Evolutionary conservation across 2,113 vertebrate species (phyloP).

Genomic region (Drymodes brunneopygia): DNA sequence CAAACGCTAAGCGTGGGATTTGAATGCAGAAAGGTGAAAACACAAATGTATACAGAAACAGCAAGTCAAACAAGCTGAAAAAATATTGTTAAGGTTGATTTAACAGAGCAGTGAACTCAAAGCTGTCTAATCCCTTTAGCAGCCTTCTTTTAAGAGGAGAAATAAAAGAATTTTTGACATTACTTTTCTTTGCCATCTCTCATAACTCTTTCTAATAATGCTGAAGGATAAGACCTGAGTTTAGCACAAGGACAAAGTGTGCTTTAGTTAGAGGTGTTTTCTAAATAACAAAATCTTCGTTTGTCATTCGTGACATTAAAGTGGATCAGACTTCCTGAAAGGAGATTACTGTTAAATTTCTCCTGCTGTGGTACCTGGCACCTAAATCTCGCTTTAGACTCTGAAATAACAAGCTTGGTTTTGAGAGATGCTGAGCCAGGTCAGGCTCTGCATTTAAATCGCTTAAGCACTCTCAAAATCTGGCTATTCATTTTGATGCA

Average conservation of each 20-base stretch:
- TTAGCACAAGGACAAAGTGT: neutral
- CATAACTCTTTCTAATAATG: neutral
- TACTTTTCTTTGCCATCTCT: neutral
- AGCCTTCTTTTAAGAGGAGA: neutral
- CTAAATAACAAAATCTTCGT: neutral
- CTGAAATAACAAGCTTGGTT: conserved; percentile 37
- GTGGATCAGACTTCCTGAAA: neutral
- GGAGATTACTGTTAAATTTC: conserved; percentile 41
- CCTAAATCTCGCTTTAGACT: conserved; percentile 27
- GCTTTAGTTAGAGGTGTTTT: neutral
- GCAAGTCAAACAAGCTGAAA: conserved; percentile 64
- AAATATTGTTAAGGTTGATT: conserved; percentile 54
- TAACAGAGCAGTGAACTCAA: conserved; percentile 51
- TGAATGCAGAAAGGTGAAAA: conserved; percentile 55
- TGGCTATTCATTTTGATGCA: conserved; percentile 29
- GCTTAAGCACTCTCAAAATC: conserved; percentile 32
- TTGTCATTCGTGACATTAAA: neutral
- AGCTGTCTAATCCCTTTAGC: conserved; percentile 42
- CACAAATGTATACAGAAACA: conserved; percentile 37
- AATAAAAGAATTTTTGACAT: conserved; percentile 11
- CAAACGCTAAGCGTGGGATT: neutral
- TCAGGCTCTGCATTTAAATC: conserved; percentile 29
- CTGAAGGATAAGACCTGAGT: neutral
- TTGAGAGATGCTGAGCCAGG: conserved; percentile 47
- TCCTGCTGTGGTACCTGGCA: conserved; percentile 41